Evolutionary conservation across 2,797 vertebrate species (phyloP).

Genomic region (Merluccius polli): DNA sequence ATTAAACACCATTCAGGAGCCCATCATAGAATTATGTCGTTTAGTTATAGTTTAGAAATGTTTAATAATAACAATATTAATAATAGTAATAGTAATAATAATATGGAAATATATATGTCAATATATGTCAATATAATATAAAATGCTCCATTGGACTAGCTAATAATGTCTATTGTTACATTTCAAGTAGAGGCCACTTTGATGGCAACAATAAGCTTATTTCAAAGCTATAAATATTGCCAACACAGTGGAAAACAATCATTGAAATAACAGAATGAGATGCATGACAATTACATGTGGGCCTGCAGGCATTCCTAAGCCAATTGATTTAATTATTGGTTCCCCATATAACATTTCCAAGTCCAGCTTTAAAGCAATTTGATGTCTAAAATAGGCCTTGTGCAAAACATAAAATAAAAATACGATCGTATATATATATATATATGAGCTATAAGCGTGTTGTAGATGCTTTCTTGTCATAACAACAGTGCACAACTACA

Average conservation of each 20-base stretch:
- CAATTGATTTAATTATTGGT: neutral
- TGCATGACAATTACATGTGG: neutral
- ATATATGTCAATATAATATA: neutral
- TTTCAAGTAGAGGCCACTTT: neutral
- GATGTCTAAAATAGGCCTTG: neutral
- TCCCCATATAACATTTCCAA: neutral
- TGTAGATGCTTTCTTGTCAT: conserved; percentile 48
- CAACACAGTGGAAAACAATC: neutral
- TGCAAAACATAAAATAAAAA: neutral
- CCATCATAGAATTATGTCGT: neutral
- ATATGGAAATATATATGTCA: neutral
- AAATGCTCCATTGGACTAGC: neutral
- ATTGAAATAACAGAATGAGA: neutral
- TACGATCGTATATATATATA: neutral
- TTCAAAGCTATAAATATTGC: neutral
- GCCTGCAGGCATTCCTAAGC: neutral
- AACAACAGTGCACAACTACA: conserved; percentile 61
- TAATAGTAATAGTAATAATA: no score
- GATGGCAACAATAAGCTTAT: neutral
- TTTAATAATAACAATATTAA: no score
- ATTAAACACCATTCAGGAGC: neutral
- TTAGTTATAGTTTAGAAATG: neutral
- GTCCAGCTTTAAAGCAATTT: neutral
- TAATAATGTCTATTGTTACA: neutral
- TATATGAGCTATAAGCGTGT: conserved; percentile 23